Base-by-base conservation (phyloP, 2,113 vertebrate species). In the Notiomystis cincta region DNA sequence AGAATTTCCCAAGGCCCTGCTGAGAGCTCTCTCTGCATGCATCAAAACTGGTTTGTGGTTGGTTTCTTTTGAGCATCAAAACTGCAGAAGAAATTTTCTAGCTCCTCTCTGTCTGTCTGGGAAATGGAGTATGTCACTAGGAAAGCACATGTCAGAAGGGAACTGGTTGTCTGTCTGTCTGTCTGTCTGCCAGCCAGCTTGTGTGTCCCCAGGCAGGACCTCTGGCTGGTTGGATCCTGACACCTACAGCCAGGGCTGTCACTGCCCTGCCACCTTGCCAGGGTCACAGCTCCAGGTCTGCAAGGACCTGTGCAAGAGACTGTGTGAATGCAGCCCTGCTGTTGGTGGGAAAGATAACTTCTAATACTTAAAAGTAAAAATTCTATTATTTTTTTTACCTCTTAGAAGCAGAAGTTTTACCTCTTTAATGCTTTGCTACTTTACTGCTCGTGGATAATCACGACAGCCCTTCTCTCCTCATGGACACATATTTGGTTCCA, bases 171-270 rank as follows among this genome's bases (percentile, higher is more conserved):
- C 25, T 60, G 47, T 19, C 56, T 60, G 25, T 57, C 58, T 13
- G 10, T 16, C 44, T 50, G 25, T 22, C 40, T 72, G 14, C 13
- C 64, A 71, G 27, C 6, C 53, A 51, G 27, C 44, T 28, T 73
- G 25, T 65, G 50, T 81, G 58, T 44, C 20, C 15, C 33, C 71
- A 40, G 50, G 13, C 16, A 48, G 54, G 33, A 38, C 8, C 2
- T 65, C 30, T 50, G 58, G 33, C 6, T 2, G 3, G 24, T 0
- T 61, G 37, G 24, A 45, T 21, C 1, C 0, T 40, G 31, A 22
- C 45, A 42, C 37, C 24, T 48, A 13, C 48, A 78, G 45, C 40
- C 58, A 54, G 61, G 47, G 31, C 40, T 72, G 64, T 51, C 72
- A 20, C 42, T 54, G 31, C 45, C 40, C 13, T 40, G n/a, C 13